Percentiles rank a stretch among this genome's conserved stretches.
Conservation (phyloP, 2,797 vertebrate species). For the Allobates femoralis region DNA sequence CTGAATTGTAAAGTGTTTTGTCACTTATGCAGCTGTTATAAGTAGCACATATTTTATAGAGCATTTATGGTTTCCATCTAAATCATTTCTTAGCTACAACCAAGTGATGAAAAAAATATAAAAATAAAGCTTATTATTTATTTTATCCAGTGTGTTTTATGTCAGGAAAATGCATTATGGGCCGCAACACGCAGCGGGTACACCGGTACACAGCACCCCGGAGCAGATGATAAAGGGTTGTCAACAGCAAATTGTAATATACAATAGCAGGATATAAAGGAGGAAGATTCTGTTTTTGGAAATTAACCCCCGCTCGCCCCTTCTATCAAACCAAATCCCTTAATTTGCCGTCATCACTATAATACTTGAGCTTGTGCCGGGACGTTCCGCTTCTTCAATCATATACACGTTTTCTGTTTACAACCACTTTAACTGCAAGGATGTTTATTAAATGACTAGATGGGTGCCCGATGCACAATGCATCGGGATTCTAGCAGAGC, state of each 20-base stretch:
- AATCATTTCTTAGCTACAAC: slow-evolving; percentile 9
- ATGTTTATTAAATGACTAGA: background rate
- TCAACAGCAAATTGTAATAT: background rate
- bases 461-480: no score
- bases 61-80: background rate
- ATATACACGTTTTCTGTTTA: background rate
- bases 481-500: no score
- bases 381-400: background rate
- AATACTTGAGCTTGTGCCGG: background rate
- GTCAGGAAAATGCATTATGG: background rate
- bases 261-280: background rate
- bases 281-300: background rate
- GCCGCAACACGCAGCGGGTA: background rate
- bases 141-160: slow-evolving; percentile 32
- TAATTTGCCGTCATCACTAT: background rate
- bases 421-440: background rate
- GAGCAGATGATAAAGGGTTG: background rate
- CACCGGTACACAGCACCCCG: background rate
- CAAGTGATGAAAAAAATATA: background rate
- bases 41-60: slow-evolving; percentile 22
- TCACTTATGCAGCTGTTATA: background rate
- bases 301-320: background rate
- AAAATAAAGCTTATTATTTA: slow-evolving; percentile 38
- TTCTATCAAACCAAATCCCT: background rate
- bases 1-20: slow-evolving; percentile 11